Percentiles rank a stretch among this genome's conserved stretches.
phyloP scores from a whole-genome alignment of 2,113 vertebrate species.

The Sebastes fasciatus region DNA sequence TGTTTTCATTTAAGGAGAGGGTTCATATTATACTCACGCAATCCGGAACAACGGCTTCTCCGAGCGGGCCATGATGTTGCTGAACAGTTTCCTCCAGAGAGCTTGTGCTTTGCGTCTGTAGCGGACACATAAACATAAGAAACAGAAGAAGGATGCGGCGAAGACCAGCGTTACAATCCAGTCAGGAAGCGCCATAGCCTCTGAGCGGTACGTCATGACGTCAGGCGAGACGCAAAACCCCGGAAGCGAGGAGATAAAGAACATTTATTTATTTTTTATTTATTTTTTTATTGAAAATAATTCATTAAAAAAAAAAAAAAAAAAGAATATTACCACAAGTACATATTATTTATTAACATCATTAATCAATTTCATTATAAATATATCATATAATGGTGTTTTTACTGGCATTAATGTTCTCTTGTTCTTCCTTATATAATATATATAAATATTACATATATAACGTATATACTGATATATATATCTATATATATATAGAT shows the following conservation, averaged over 20 bases:
- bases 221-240: rapidly evolving
- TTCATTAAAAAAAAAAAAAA: background rate
- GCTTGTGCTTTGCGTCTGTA: slow-evolving; percentile 40
- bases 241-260: slow-evolving; percentile 1
- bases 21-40: slow-evolving; percentile 78
- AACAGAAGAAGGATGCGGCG: slow-evolving; percentile 68
- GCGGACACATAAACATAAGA: slow-evolving; percentile 74
- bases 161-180: slow-evolving; percentile 69
- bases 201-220: slow-evolving; percentile 58
- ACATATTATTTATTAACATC: too few species aligned
- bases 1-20: background rate
- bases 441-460: too few species aligned
- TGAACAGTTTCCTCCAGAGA: slow-evolving; percentile 55
- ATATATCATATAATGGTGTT: too few species aligned
- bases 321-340: background rate
- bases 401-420: too few species aligned
- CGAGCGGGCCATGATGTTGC: slow-evolving; percentile 84
- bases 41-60: slow-evolving; percentile 88
- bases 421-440: too few species aligned
- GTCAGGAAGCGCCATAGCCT: slow-evolving; percentile 81
- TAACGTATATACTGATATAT: too few species aligned
- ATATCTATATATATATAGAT: too few species aligned
- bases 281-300: too few species aligned
- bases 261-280: too few species aligned
- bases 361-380: too few species aligned